Evolutionary conservation across 2,888 invertebrate genomes (phyloP).

Genomic region (Cistogaster globosa): DNA sequence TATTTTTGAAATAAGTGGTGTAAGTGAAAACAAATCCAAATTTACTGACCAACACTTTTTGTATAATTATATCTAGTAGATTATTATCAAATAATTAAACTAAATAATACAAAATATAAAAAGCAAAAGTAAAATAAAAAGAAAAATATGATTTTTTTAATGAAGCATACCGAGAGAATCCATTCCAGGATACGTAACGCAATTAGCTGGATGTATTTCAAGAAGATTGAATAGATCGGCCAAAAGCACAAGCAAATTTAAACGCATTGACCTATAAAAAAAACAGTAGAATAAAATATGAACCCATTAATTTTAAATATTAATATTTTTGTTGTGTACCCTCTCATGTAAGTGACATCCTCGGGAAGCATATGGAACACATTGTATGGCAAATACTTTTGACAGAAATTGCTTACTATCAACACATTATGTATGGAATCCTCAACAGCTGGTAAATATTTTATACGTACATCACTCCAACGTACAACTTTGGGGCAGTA

Average conservation of each 20-base stretch:
- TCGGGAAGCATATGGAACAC: constrained; percentile 98
- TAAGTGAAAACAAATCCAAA: constrained; percentile 2
- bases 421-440: constrained; percentile 96
- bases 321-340: constrained; percentile 83
- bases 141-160: neutral
- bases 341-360: constrained; percentile 96
- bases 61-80: neutral
- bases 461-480: constrained; percentile 87
- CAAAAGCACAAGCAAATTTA: constrained; percentile 94
- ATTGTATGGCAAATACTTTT: constrained; percentile 91
- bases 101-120: constrained; percentile 46
- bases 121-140: constrained; percentile 4
- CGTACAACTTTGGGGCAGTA: constrained; percentile 93
- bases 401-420: constrained; percentile 94
- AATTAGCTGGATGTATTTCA: constrained; percentile 95
- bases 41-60: constrained; percentile 13
- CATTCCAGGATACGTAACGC: constrained; percentile 92
- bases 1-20: constrained; percentile 10
- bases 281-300: neutral
- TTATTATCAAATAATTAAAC: constrained; percentile 34
- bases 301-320: constrained; percentile 50
- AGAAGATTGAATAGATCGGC: constrained; percentile 97
- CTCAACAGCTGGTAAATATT: constrained; percentile 83
- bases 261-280: constrained; percentile 91
- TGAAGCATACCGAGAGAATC: constrained; percentile 83